Conservation (phyloP, 2,113 vertebrate species). For the Peromyscus polionotus region DNA sequence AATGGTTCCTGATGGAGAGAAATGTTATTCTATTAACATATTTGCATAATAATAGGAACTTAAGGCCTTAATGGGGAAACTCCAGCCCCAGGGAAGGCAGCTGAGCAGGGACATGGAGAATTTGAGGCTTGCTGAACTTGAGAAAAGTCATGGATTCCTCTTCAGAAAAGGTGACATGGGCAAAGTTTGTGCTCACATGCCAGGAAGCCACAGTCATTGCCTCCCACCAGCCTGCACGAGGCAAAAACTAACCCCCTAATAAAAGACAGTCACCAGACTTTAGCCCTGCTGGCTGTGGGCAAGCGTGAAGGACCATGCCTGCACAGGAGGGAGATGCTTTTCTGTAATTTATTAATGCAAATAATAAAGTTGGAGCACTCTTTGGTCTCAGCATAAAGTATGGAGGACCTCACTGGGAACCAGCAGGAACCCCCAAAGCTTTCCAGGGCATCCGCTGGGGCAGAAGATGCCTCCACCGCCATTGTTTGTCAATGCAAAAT, state of each 20-base stretch:
- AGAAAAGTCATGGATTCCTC: not conserved
- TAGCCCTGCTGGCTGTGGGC: too few relatives aligned
- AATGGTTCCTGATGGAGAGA: not conserved
- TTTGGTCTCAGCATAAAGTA: not conserved
- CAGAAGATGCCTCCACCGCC: not conserved
- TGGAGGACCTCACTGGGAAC: not conserved
- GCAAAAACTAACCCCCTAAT: rapidly evolving
- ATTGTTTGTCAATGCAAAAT: not conserved
- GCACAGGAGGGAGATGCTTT: not conserved
- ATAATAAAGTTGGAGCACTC: not conserved
- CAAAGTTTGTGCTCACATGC: not conserved
- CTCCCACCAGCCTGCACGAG: rapidly evolving
- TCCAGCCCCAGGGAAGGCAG: not conserved
- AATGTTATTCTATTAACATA: not conserved
- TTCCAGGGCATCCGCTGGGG: too few relatives aligned
- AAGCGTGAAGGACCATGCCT: rapidly evolving
- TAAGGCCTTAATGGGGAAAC: not conserved
- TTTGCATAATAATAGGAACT: slow-evolving; percentile 24
- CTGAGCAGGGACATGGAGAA: not conserved
- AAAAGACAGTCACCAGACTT: not conserved
- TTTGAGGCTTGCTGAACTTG: not conserved
- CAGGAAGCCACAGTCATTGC: not conserved
- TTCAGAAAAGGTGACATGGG: not conserved
- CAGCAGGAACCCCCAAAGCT: not conserved
- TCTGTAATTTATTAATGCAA: not conserved